Evolutionary conservation across 2,113 vertebrate species (phyloP).

Genomic region (Motacilla tschutschensis): DNA sequence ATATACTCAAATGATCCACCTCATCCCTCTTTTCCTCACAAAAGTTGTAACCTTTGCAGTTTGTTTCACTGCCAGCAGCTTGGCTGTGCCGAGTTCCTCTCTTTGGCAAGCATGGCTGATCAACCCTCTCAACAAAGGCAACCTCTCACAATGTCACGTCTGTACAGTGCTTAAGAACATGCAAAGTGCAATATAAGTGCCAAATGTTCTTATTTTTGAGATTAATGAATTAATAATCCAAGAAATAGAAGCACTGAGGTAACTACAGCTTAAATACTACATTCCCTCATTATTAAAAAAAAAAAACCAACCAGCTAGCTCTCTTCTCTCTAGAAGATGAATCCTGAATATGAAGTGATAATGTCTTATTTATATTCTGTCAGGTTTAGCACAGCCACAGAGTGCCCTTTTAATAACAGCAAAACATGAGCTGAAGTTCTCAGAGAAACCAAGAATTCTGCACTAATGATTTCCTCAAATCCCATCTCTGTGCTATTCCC

Average conservation of each 20-base stretch:
- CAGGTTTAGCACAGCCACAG: not conserved
- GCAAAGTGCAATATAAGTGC: conserved; percentile 43
- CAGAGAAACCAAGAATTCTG: not conserved
- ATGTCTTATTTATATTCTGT: not conserved
- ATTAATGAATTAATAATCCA: conserved; percentile 23
- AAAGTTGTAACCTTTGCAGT: not conserved
- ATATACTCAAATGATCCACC: not conserved
- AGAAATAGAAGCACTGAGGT: not conserved
- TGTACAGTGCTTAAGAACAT: conserved; percentile 16
- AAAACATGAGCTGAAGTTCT: not conserved
- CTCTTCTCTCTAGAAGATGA: not conserved
- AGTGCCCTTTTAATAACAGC: not conserved
- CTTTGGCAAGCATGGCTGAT: not conserved
- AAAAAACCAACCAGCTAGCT: not conserved
- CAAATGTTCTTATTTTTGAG: conserved; percentile 4
- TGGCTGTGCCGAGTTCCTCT: not conserved
- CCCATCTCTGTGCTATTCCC: not conserved
- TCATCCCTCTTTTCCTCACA: not conserved
- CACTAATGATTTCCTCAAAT: not conserved
- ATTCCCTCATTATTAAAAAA: not conserved
- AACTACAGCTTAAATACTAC: conserved; percentile 27
- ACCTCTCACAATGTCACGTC: not conserved
- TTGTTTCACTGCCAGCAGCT: not conserved
- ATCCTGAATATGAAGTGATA: not conserved
- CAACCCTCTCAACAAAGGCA: not conserved